Percentiles rank a stretch among this genome's conserved stretches.
Evolutionary conservation across 2,888 invertebrate species (phyloP).

Genomic region (Diplazon laetatorius): DNA sequence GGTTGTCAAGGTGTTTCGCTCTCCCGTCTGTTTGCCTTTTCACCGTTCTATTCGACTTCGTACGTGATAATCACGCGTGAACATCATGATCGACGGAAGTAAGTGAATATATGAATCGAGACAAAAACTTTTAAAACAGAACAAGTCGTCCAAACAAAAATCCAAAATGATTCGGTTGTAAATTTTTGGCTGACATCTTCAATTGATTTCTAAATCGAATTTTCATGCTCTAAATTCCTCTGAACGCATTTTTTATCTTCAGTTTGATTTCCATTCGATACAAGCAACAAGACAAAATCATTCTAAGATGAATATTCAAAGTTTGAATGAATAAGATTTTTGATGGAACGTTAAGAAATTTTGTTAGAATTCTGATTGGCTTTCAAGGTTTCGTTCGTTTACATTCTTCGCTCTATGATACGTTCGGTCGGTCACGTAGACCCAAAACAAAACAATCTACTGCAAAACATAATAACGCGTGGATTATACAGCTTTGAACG

Average conservation of each 20-base stretch:
- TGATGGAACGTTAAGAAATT: no score
- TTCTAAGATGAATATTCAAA: no score
- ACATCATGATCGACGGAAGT: slow-evolving; percentile 1
- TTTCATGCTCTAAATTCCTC: no score
- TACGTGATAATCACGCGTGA: slow-evolving; percentile 1
- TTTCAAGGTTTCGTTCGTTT: not conserved
- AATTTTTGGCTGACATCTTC: no score
- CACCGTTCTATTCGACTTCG: no score
- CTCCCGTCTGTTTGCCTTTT: not conserved
- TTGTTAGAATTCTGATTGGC: not conserved
- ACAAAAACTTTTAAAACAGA: not conserved
- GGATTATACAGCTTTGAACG: slow-evolving; percentile 8
- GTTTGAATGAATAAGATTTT: no score
- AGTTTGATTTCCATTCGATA: no score
- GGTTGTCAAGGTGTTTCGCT: slow-evolving; percentile 3
- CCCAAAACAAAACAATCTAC: not conserved
- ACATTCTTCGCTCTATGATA: not conserved
- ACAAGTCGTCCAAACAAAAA: not conserved
- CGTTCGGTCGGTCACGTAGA: slow-evolving; percentile 33
- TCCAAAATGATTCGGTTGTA: no score
- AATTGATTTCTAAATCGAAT: no score
- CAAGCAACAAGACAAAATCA: no score
- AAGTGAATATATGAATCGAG: not conserved
- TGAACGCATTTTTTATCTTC: no score
- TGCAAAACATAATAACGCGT: slow-evolving; percentile 6